phyloP scores from a whole-genome alignment of 1,140 invertebrate genomes.

The Drosophila parabipectinata region DNA sequence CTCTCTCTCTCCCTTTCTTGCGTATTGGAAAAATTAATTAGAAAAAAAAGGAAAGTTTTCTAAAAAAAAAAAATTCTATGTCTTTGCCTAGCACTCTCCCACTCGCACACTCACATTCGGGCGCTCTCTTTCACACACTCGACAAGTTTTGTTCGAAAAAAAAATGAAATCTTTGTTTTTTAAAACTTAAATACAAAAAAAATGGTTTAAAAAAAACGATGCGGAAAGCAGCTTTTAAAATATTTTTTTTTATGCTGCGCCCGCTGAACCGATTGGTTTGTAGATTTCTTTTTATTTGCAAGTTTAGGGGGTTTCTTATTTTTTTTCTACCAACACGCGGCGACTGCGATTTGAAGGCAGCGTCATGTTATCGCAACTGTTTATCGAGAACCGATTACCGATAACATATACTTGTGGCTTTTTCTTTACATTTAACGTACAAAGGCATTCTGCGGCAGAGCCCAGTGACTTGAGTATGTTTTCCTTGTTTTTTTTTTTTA shows the following conservation, averaged over 20 bases:
- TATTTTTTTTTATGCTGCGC: constrained; percentile 39
- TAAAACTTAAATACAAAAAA: constrained; percentile 1
- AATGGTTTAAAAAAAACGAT: constrained; percentile 33
- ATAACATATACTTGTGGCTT: constrained; percentile 27
- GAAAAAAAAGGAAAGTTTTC: background rate
- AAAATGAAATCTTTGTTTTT: background rate
- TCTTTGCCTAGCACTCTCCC: constrained; percentile 19
- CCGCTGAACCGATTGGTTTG: constrained; percentile 32
- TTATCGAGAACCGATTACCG: constrained; percentile 32
- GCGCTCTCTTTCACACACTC: constrained; percentile 23
- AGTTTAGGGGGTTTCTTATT: constrained; percentile 1
- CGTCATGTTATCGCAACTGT: constrained; percentile 60
- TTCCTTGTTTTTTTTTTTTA: constrained; percentile 31
- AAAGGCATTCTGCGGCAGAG: constrained; percentile 65
- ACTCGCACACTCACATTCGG: constrained; percentile 12
- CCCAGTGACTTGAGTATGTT: constrained; percentile 57
- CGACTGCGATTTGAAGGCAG: constrained; percentile 68
- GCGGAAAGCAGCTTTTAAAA: constrained; percentile 27
- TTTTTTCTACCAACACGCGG: constrained; percentile 39
- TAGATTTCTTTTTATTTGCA: constrained; percentile 4
- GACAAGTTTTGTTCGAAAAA: constrained; percentile 50
- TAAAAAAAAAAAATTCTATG: constrained; percentile 23
- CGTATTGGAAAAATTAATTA: background rate
- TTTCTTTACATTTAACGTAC: constrained; percentile 59
- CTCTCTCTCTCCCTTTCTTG: constrained; percentile 48